phyloP scores from a whole-genome alignment of 2,797 vertebrate species.

The Echiichthys vipera region DNA sequence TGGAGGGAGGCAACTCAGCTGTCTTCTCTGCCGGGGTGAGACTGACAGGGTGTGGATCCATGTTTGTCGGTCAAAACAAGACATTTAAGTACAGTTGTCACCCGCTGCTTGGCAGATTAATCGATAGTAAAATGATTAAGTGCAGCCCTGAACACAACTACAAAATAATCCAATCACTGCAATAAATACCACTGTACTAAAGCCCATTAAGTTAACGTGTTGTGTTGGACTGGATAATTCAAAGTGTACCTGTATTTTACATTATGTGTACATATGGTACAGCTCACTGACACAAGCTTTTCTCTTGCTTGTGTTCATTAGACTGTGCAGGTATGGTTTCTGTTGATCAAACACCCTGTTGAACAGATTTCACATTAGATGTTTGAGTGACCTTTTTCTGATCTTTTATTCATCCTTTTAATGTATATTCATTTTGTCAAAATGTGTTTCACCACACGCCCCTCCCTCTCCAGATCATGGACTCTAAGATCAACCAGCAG shows the following conservation, averaged over 20 bases:
- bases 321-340: background rate
- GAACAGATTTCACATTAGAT: background rate
- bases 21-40: slow-evolving; percentile 91
- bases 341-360: background rate
- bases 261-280: background rate
- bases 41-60: background rate
- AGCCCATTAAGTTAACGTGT: too few relatives aligned
- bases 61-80: too few relatives aligned
- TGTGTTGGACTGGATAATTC: background rate
- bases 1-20: slow-evolving; percentile 93
- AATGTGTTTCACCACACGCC: background rate
- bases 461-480: slow-evolving; percentile 86
- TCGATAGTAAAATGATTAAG: too few relatives aligned
- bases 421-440: background rate
- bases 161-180: background rate
- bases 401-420: background rate
- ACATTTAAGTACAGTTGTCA: too few relatives aligned
- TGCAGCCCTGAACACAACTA: background rate
- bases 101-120: too few relatives aligned
- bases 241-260: background rate
- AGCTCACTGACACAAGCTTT: background rate
- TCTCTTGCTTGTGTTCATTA: too few relatives aligned
- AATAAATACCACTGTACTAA: background rate
- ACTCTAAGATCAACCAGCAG: slow-evolving; percentile 95
- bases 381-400: background rate